Percentiles rank a stretch among this genome's conserved stretches.
Evolutionary conservation across 92 coral and sea anemone genomes (phyloP).

Genomic region (Heliopora coerulea): DNA sequence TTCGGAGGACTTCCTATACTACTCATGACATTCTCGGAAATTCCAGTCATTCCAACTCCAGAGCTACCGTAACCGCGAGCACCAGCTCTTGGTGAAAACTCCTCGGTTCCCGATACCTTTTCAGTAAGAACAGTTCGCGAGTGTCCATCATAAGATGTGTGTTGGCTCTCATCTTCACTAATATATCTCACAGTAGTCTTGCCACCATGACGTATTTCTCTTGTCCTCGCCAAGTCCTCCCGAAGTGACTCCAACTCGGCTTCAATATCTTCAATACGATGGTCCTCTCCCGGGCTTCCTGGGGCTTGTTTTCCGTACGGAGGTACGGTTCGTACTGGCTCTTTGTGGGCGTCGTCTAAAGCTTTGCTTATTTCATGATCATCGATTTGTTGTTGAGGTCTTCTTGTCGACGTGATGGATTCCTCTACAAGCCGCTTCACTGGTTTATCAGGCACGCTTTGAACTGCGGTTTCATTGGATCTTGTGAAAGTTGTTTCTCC

Average conservation of each 20-base stretch:
- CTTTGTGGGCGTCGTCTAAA: constrained; percentile 20
- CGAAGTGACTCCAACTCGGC: constrained; percentile 34
- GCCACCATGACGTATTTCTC: constrained; percentile 18
- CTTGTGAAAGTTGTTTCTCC: constrained; percentile 15
- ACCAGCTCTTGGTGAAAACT: not conserved
- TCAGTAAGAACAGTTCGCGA: constrained; percentile 11
- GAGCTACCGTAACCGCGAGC: not conserved
- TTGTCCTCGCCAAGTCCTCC: constrained; percentile 28
- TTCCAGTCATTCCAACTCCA: too few species aligned
- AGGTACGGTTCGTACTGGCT: constrained; percentile 6
- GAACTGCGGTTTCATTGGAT: constrained; percentile 10
- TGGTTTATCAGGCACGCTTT: constrained; percentile 32
- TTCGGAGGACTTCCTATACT: not conserved
- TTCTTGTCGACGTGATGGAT: constrained; percentile 12
- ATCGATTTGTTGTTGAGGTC: constrained; percentile 1
- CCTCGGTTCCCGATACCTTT: not conserved
- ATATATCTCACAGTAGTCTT: constrained; percentile 20
- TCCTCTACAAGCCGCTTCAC: constrained; percentile 20
- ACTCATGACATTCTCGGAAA: not conserved
- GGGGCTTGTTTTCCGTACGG: not conserved
- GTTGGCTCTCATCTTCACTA: not conserved
- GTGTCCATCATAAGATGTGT: not conserved
- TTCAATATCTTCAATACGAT: constrained; percentile 33
- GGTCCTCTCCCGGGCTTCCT: constrained; percentile 10
- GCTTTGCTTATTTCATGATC: constrained; percentile 15